Percentiles rank a stretch among this genome's conserved stretches.
These are phyloP conservation scores for Tarsius wallacei DNA, from an alignment of 2,797 vertebrate species.

Conservation along the genomic window DNA sequence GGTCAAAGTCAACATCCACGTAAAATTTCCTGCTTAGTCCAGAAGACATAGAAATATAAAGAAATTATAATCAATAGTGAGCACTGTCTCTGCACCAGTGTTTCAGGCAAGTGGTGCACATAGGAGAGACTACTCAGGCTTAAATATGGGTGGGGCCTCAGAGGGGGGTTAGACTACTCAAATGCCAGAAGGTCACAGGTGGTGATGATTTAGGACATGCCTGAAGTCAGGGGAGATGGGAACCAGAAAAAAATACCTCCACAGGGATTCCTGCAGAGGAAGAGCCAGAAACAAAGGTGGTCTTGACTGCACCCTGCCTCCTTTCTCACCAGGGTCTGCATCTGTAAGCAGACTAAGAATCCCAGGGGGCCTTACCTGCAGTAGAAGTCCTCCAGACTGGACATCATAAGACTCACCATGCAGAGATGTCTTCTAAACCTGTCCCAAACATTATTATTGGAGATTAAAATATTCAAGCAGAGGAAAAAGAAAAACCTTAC, in stretches of 20 bases:
- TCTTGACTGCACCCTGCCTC: too few species aligned
- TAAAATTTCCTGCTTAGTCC: too few species aligned
- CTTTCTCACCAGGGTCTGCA: background rate
- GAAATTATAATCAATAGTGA: background rate
- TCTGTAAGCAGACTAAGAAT: too few species aligned
- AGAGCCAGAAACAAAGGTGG: background rate
- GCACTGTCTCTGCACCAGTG: background rate
- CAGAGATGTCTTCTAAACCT: fast-evolving
- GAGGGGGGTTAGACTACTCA: background rate
- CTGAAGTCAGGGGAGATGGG: too few species aligned
- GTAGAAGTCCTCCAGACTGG: too few species aligned
- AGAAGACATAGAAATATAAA: too few species aligned
- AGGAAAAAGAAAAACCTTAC: fast-evolving
- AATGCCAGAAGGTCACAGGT: background rate
- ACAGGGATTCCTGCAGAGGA: background rate
- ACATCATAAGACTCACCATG: fast-evolving
- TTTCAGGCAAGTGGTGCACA: background rate
- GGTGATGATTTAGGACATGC: fast-evolving
- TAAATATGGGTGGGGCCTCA: fast-evolving
- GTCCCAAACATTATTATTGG: too few species aligned
- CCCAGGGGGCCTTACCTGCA: fast-evolving
- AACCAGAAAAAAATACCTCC: background rate
- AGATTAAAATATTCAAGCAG: background rate
- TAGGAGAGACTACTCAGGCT: background rate
- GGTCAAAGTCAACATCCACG: background rate